Percentiles rank a stretch among this genome's conserved stretches.
Conservation (phyloP, 2,888 invertebrate genomes). For the Drosophila picticornis region DNA sequence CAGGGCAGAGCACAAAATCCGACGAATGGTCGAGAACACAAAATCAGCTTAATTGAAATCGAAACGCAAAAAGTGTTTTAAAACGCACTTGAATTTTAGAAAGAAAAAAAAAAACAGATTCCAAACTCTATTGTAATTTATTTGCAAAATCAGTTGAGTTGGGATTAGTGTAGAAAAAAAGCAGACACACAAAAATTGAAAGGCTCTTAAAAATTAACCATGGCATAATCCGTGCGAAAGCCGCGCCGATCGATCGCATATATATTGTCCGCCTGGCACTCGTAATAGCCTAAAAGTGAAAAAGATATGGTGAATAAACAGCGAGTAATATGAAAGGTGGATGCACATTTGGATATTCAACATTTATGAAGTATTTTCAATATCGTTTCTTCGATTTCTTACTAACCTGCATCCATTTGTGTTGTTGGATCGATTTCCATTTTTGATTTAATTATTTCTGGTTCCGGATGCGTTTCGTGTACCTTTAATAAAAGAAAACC, state of each 20-base stretch:
- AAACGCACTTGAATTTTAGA: slow-evolving; percentile 40
- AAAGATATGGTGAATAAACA: neutral
- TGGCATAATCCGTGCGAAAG: slow-evolving; percentile 93
- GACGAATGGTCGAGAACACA: slow-evolving; percentile 57
- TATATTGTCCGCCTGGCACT: slow-evolving; percentile 97
- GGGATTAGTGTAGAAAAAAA: neutral
- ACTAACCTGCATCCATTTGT: slow-evolving; percentile 95
- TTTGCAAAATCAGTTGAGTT: slow-evolving; percentile 17
- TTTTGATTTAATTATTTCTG: slow-evolving; percentile 94
- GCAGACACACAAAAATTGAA: neutral
- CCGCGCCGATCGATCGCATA: slow-evolving; percentile 95
- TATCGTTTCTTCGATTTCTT: neutral
- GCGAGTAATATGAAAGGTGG: neutral
- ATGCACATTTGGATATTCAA: too few relatives aligned
- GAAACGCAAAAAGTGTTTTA: slow-evolving; percentile 42
- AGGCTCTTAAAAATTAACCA: slow-evolving; percentile 83
- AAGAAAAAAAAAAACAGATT: neutral
- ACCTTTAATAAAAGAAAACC: slow-evolving; percentile 86
- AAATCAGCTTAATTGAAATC: slow-evolving; percentile 30
- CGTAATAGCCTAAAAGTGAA: slow-evolving; percentile 88
- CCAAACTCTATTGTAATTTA: slow-evolving; percentile 5
- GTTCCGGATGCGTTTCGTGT: slow-evolving; percentile 93
- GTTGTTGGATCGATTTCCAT: slow-evolving; percentile 97
- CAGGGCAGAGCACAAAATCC: slow-evolving; percentile 1
- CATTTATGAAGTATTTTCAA: neutral